phyloP scores from a whole-genome alignment of 2,113 vertebrate species.

The Cryptotis parvus region DNA sequence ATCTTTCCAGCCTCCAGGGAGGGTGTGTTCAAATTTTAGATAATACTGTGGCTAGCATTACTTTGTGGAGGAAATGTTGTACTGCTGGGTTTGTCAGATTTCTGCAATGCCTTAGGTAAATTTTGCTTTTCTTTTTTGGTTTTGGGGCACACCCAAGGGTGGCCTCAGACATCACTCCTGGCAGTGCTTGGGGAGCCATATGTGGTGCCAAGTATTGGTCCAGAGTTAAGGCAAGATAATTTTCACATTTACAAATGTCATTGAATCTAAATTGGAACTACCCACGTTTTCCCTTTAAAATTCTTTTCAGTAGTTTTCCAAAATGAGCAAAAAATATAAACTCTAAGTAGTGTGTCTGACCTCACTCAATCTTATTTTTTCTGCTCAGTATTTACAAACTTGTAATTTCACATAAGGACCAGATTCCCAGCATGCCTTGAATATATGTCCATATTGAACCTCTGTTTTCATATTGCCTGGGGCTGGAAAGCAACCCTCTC shows the following conservation, averaged over 20 bases:
- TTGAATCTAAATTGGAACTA: conserved; percentile 4
- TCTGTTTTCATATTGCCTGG: conserved; percentile 11
- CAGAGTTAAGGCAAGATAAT: not conserved
- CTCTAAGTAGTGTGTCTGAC: not conserved
- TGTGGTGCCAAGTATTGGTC: too few relatives aligned
- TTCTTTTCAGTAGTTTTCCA: conserved; percentile 9
- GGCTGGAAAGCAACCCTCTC: not conserved
- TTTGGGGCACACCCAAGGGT: too few relatives aligned
- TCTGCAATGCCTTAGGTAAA: not conserved
- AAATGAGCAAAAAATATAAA: not conserved
- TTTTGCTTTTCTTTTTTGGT: too few relatives aligned
- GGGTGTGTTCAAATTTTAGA: conserved; percentile 24
- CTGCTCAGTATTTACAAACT: conserved; percentile 33
- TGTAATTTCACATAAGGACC: not conserved
- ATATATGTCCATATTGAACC: conserved; percentile 40
- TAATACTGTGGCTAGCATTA: not conserved
- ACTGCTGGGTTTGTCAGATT: not conserved
- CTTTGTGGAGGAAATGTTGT: not conserved
- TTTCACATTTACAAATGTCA: conserved; percentile 41
- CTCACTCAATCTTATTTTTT: not conserved
- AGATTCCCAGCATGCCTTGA: conserved; percentile 35
- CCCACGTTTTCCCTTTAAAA: not conserved
- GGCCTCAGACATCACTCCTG: too few relatives aligned
- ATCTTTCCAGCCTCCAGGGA: too few relatives aligned
- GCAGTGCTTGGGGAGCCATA: too few relatives aligned